A percentile compares a stretch with the other conserved stretches of the same genome.
These are phyloP conservation scores for Cossypha heuglini DNA, from an alignment of 2,797 vertebrate genomes.

Conservation along the genomic window DNA sequence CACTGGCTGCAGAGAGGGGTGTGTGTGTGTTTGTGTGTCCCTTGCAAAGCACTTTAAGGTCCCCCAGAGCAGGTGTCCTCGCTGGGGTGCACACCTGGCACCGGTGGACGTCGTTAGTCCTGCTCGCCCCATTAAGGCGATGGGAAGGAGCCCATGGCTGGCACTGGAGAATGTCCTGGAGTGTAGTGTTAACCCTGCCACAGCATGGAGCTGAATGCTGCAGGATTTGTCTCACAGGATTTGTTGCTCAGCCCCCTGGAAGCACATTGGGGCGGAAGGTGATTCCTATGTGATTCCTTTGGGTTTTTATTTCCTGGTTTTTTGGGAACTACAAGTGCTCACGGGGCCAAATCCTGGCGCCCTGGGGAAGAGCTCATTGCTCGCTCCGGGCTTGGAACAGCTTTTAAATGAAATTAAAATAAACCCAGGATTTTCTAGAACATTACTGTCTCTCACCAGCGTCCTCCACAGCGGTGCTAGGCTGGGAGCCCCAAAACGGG, in stretches of 20 bases:
- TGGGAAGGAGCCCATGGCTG: neutral
- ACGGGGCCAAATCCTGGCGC: neutral
- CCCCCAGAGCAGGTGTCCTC: neutral
- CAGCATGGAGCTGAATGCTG: fast-evolving
- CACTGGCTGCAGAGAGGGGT: fast-evolving
- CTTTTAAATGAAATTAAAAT: conserved; percentile 54
- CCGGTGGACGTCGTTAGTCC: neutral
- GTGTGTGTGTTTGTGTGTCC: neutral
- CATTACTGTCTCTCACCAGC: neutral
- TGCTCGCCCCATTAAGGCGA: fast-evolving
- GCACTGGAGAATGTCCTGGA: fast-evolving
- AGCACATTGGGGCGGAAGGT: fast-evolving
- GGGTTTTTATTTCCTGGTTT: neutral
- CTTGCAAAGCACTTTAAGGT: conserved; percentile 56
- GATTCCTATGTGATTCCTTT: neutral
- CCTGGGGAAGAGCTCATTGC: neutral
- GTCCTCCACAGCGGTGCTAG: fast-evolving
- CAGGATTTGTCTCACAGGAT: neutral
- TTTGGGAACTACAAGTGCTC: conserved; percentile 23
- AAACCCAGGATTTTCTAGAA: conserved; percentile 64
- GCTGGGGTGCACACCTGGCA: neutral
- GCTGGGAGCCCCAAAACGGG: neutral
- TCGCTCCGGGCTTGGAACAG: neutral
- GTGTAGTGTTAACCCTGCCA: fast-evolving
- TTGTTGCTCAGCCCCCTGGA: neutral